phyloP scores from a whole-genome alignment of 2,113 vertebrate species.

The Centropus unirufus region DNA sequence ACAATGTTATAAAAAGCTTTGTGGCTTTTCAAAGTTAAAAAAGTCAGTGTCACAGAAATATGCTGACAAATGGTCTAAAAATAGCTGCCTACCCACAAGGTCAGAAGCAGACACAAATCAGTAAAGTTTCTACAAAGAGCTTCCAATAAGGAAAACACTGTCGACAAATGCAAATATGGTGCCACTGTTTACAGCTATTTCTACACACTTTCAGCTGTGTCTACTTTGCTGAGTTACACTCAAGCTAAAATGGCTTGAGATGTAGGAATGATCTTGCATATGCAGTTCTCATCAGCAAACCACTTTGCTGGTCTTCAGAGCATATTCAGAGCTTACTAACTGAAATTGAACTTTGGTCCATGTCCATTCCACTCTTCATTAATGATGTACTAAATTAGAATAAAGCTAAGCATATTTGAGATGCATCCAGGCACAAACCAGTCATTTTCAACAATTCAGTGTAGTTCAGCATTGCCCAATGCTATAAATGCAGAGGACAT shows the following conservation, averaged over 20 bases:
- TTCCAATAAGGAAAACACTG: not conserved
- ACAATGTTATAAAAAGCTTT: conserved; percentile 20
- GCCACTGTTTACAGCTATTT: not conserved
- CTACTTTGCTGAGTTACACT: not conserved
- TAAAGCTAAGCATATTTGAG: not conserved
- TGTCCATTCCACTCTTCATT: not conserved
- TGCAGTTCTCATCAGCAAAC: not conserved
- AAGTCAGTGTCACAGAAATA: conserved; percentile 5
- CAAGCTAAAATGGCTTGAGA: not conserved
- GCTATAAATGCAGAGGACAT: not conserved
- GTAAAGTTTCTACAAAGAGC: not conserved
- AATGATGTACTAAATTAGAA: not conserved
- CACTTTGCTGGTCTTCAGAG: not conserved
- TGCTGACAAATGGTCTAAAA: not conserved
- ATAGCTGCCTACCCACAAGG: conserved; percentile 11
- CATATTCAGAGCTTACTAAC: not conserved
- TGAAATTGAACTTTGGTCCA: not conserved
- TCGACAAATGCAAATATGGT: not conserved
- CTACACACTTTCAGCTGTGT: not conserved
- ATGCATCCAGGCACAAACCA: not conserved
- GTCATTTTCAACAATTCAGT: not conserved
- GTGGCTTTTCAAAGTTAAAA: not conserved
- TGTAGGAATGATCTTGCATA: not conserved
- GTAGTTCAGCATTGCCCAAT: rapidly evolving
- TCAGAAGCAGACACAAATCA: not conserved